phyloP scores from a whole-genome alignment of 2,113 vertebrate genomes.

The Aldabrachelys gigantea region DNA sequence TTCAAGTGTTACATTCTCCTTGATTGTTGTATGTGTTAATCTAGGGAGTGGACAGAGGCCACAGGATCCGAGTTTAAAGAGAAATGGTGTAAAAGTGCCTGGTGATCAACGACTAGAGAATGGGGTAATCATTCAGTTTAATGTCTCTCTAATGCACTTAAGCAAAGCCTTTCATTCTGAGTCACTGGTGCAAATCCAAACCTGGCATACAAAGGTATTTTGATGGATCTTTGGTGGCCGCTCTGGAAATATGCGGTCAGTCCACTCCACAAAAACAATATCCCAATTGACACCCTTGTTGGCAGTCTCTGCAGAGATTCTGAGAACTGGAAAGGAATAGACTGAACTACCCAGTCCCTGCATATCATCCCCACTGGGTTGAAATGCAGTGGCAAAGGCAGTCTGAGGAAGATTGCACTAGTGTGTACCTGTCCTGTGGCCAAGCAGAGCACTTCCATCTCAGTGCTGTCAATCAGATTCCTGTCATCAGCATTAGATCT shows the following conservation, averaged over 20 bases:
- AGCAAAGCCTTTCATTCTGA: not conserved
- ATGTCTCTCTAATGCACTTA: not conserved
- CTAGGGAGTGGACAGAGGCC: conserved; percentile 82
- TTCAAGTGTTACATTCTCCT: not conserved
- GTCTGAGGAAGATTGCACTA: not conserved
- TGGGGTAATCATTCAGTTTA: conserved; percentile 84
- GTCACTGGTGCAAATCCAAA: not conserved
- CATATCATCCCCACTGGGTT: not conserved
- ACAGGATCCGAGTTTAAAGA: conserved; percentile 84
- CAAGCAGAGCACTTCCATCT: not conserved
- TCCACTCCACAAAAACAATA: not conserved
- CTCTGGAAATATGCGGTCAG: not conserved
- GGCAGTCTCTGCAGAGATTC: not conserved
- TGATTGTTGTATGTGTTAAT: conserved; percentile 17
- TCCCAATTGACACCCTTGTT: not conserved
- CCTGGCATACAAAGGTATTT: not conserved
- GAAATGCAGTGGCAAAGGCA: no score
- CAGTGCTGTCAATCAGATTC: not conserved
- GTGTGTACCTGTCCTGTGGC: not conserved
- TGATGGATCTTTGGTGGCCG: not conserved
- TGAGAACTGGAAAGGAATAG: not conserved
- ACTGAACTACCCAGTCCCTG: not conserved
- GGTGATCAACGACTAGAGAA: conserved; percentile 91
- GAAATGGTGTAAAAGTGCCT: conserved; percentile 88
- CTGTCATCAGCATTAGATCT: not conserved